Evolutionary conservation across 2,797 vertebrate species (phyloP).

Genomic region (Phrynocephalus vlangalii): DNA sequence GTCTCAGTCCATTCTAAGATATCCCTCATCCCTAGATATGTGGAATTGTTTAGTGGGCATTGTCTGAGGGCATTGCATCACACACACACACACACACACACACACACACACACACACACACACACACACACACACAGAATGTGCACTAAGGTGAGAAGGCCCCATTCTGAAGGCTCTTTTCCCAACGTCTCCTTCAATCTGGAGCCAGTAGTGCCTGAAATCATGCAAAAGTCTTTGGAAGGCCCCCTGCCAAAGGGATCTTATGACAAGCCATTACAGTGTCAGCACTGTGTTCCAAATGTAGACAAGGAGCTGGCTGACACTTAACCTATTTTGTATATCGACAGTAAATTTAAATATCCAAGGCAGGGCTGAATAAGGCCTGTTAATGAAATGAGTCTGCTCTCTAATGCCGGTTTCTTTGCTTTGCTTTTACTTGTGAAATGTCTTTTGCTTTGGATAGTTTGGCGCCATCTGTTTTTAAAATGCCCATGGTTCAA

Average conservation of each 20-base stretch:
- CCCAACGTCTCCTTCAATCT: background rate
- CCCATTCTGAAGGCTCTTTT: background rate
- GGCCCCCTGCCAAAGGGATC: background rate
- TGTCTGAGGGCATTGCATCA: no score
- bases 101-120: no score
- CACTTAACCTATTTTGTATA: slow-evolving; percentile 1
- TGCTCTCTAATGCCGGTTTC: background rate
- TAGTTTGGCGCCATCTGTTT: background rate
- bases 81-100: background rate
- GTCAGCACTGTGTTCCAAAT: fast-evolving
- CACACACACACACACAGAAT: background rate
- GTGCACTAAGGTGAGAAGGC: background rate
- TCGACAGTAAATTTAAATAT: slow-evolving; percentile 6
- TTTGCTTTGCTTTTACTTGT: background rate
- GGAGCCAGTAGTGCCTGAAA: background rate
- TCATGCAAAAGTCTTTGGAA: background rate
- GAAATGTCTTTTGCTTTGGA: background rate
- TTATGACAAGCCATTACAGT: background rate
- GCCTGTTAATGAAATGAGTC: background rate
- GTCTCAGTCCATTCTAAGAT: no score
- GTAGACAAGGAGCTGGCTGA: background rate
- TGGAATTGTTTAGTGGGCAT: no score
- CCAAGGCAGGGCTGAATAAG: background rate
- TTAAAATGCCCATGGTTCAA: background rate
- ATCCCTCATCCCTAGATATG: no score